Evolutionary conservation across 1,140 invertebrate species (phyloP).

Genomic region (Hypothenemus hampei): DNA sequence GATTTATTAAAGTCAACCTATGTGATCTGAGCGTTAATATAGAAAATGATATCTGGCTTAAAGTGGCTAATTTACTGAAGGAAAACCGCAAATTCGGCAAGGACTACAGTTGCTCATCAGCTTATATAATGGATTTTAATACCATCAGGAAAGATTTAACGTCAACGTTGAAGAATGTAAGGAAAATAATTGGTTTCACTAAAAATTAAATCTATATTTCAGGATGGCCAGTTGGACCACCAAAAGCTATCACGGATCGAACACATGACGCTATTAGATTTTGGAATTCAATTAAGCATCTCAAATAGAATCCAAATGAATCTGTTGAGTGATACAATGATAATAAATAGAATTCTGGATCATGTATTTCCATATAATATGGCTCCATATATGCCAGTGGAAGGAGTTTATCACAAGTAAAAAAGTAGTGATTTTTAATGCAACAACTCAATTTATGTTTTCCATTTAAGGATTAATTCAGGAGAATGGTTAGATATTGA

Average conservation of each 20-base stretch:
- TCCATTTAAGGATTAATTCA: conserved; percentile 67
- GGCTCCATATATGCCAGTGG: conserved; percentile 43
- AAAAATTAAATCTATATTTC: conserved; percentile 2
- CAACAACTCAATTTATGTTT: background rate
- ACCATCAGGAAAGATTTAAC: conserved; percentile 32
- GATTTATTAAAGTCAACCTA: conserved; percentile 65
- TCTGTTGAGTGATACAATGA: conserved; percentile 42
- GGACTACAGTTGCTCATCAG: conserved; percentile 24
- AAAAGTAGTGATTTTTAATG: background rate
- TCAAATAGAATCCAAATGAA: conserved; percentile 56
- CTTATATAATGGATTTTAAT: conserved; percentile 35
- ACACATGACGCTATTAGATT: conserved; percentile 43
- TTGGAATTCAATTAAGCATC: conserved; percentile 62
- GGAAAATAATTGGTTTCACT: background rate
- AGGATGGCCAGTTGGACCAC: background rate
- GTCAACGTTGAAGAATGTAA: conserved; percentile 23
- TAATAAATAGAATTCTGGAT: conserved; percentile 43
- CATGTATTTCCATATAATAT: conserved; percentile 42
- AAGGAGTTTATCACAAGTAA: conserved; percentile 47
- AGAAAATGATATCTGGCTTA: conserved; percentile 68
- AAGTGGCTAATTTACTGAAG: conserved; percentile 29
- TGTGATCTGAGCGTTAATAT: conserved; percentile 70
- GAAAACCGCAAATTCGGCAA: conserved; percentile 32
- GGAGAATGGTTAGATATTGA: conserved; percentile 57
- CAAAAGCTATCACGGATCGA: conserved; percentile 46